Evolutionary conservation across 2,113 vertebrate species (phyloP), one percentile per base, ranked within the genome.

Genomic region (Ctenomys sociabilis): DNA sequence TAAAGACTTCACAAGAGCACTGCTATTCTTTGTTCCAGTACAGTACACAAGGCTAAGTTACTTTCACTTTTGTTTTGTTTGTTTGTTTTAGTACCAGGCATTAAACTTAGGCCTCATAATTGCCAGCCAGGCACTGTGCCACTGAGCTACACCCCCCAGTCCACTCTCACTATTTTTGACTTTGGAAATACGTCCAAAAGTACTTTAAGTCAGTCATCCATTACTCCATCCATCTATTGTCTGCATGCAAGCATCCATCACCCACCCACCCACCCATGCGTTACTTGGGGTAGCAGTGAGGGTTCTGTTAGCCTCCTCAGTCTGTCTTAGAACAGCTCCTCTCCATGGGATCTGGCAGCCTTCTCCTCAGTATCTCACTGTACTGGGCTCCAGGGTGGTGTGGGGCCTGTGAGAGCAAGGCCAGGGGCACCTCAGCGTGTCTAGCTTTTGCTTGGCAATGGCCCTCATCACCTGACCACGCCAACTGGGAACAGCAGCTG

Each of bases 151-250:
- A 26, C 9, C 24, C 24, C 24, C 61, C 24, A 26, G 61, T 8
- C 22, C 61, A 63, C 7, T 40, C 77, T 66, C 16, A 5, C 78
- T 13, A n/a, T 22, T 26, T 57, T 88, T 90, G 54, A 75, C 49
- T 88, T 95, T 63, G 21, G 81, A 75, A 92, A 43, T 66, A 66
- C 35, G 72, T 92, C 68, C 35, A 80, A 75, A 35, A 91, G 89
- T 32, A 32, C 19, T n/a, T 91, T 93, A 57, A 70, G 45, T 59
- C 52, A n/a, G 0, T 35, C 28, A 28, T 19, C 68, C 21, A 3
- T 88, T 5, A 6, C 13, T 54, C 32, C 4, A 16, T n/a, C 35
- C 37, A 0, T 40, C n/a, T 68, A 2, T 59, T 45, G 0, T 49
- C 17, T 49, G 49, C 77, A 2, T 26, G 32, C 32, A 35, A n/a